These are phyloP conservation scores for Harpalus rufipes DNA, from an alignment of 2,888 invertebrate genomes.

Conservation along the genomic window DNA sequence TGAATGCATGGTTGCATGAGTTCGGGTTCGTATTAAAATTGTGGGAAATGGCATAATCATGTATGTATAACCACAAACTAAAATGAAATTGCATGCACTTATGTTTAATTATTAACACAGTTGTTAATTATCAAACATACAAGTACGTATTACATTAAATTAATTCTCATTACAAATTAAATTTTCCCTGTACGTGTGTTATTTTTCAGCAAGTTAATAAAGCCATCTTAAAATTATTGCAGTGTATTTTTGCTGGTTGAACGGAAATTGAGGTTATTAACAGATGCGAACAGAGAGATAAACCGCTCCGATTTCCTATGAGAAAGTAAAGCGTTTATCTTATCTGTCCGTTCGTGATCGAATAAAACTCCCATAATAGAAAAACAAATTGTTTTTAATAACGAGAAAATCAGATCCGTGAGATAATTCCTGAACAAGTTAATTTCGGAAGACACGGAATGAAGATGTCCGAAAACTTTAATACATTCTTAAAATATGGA, in stretches of 20 bases:
- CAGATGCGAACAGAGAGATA: slow-evolving; percentile 8
- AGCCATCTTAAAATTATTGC: background rate
- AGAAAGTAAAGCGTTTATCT: slow-evolving; percentile 14
- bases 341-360: slow-evolving; percentile 47
- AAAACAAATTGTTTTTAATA: slow-evolving; percentile 59
- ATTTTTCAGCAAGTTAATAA: background rate
- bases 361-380: slow-evolving; percentile 57
- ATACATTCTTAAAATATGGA: slow-evolving; percentile 64
- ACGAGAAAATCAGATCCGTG: slow-evolving; percentile 55
- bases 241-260: background rate
- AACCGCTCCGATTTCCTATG: slow-evolving; percentile 16
- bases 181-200: background rate
- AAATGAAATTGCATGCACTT: too few species aligned
- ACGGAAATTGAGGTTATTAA: background rate
- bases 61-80: too few species aligned
- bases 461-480: slow-evolving; percentile 58
- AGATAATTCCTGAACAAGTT: slow-evolving; percentile 56
- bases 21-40: too few species aligned
- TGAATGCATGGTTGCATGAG: too few species aligned
- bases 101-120: too few species aligned
- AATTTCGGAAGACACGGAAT: slow-evolving; percentile 60
- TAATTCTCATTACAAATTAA: too few species aligned
- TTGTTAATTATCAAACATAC: too few species aligned
- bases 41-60: too few species aligned
- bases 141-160: too few species aligned